Conservation (phyloP, 1,140 invertebrate genomes). For the Hycleus cichorii region DNA sequence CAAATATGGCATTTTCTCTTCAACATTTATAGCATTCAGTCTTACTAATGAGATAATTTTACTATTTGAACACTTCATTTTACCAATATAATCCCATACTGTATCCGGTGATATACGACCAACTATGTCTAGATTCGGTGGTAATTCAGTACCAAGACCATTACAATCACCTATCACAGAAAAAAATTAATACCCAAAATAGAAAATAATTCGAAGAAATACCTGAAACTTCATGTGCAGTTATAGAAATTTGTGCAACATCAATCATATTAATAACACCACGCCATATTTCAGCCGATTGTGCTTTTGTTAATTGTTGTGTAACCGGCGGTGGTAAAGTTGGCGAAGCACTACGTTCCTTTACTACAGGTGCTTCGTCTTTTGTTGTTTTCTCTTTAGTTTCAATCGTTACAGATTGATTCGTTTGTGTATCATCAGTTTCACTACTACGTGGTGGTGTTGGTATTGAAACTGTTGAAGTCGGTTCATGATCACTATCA, state of each 20-base stretch:
- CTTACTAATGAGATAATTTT: conserved; percentile 83
- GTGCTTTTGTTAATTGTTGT: conserved; percentile 5
- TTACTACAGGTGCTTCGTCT: conserved; percentile 1
- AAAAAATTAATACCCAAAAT: conserved; percentile 25
- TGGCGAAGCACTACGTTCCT: conserved; percentile 5
- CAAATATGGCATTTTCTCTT: conserved; percentile 79
- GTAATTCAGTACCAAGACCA: conserved; percentile 64
- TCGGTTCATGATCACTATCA: conserved; percentile 55
- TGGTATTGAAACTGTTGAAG: conserved; percentile 49
- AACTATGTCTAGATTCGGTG: conserved; percentile 77
- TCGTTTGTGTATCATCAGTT: conserved; percentile 21
- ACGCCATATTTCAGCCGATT: conserved; percentile 55
- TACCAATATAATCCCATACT: conserved; percentile 89
- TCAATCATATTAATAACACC: conserved; percentile 86
- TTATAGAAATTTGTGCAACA: conserved; percentile 80
- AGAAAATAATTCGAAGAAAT: background rate
- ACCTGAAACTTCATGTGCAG: conserved; percentile 63
- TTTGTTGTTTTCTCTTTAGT: conserved; percentile 10
- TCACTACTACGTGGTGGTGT: conserved; percentile 38
- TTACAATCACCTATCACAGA: conserved; percentile 51
- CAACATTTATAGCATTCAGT: conserved; percentile 69
- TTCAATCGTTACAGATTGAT: background rate
- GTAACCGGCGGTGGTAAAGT: conserved; percentile 6
- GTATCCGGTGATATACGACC: conserved; percentile 84
- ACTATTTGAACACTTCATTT: conserved; percentile 78